Base-by-base conservation (phyloP, 2,888 invertebrate genomes). In the Spodoptera littoralis region DNA sequence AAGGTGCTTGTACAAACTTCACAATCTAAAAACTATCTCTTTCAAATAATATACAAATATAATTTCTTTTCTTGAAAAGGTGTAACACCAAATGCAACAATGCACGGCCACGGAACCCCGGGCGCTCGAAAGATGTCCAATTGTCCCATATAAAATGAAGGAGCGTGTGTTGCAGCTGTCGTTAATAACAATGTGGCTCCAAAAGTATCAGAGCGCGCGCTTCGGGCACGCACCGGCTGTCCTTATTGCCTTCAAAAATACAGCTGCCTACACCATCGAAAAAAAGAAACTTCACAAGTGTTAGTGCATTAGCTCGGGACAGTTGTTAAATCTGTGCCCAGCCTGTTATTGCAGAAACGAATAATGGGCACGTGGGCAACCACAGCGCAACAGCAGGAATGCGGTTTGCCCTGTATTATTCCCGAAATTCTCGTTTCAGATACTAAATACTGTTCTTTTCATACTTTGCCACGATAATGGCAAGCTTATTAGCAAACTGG, bases 111-210 rank as follows among this genome's bases (percentile, higher is more conserved):
- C 77, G 62, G 79, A 77, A 80, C 77, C 62, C 27, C 9, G 4
- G 12, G 3, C 6, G 1, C 42, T 48, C 55, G 36, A 53, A 71
- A 72, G 57, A 70, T 69, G 50, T 63, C 73, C 68, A 77, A 78
- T 73, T 80, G 73, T 65, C 65, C 60, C 69, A 59, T 78, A 84
- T 84, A 50, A 84, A 83, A 76, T 84, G 77, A 75, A 82, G 79
- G 77, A 81, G 78, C 84, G 85, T 84, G 85, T 84, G 84, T 84
- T 76, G 91, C 92, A 92, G 92, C 91, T 92, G 92, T 83, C 87
- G 68, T 80, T 88, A 89, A 87, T 91, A 88, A 90, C 88, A 90
- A 89, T 89, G 87, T 88, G 84, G 74, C 76, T 84, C 84, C 84
- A 81, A 89, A 88, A 82, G 83, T 84, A 81, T 81, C 76, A 73